Evolutionary conservation across 2,113 vertebrate genomes (phyloP).

Genomic region (Aspidoscelis tigris): DNA sequence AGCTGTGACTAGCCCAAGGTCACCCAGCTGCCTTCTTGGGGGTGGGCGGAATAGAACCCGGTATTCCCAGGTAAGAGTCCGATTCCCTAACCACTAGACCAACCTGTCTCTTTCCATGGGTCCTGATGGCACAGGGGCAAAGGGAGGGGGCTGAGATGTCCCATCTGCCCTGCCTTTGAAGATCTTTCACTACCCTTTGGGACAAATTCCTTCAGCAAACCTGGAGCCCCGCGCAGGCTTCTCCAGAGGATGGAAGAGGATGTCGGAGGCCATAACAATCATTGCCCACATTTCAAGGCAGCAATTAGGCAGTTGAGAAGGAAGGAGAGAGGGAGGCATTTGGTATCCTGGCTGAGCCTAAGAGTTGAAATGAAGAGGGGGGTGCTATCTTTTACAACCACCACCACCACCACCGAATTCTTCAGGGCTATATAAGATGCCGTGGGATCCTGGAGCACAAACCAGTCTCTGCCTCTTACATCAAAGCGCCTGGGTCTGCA

Average conservation of each 20-base stretch:
- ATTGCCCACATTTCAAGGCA: neutral
- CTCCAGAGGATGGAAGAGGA: neutral
- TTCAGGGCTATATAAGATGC: neutral
- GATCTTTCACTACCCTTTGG: neutral
- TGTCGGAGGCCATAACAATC: neutral
- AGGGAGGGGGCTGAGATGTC: neutral
- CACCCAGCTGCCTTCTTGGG: too few species aligned
- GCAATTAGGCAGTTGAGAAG: slow-evolving; percentile 21
- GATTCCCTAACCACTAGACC: too few species aligned
- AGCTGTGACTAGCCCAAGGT: too few species aligned
- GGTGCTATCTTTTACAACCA: neutral
- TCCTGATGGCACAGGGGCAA: too few species aligned
- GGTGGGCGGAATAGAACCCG: too few species aligned
- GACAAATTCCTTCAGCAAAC: neutral
- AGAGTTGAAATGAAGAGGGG: too few species aligned
- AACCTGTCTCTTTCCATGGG: too few species aligned
- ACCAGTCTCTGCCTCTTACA: neutral
- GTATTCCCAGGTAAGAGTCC: too few species aligned
- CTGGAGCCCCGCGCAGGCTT: neutral
- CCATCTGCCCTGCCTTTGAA: neutral
- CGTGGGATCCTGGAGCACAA: neutral
- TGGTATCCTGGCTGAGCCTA: neutral
- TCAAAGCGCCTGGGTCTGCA: neutral
- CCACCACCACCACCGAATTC: too few species aligned
- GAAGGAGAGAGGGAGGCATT: neutral